These are phyloP conservation scores for Neodon shergylaensis DNA, from an alignment of 2,113 vertebrate species.

Conservation along the genomic window DNA sequence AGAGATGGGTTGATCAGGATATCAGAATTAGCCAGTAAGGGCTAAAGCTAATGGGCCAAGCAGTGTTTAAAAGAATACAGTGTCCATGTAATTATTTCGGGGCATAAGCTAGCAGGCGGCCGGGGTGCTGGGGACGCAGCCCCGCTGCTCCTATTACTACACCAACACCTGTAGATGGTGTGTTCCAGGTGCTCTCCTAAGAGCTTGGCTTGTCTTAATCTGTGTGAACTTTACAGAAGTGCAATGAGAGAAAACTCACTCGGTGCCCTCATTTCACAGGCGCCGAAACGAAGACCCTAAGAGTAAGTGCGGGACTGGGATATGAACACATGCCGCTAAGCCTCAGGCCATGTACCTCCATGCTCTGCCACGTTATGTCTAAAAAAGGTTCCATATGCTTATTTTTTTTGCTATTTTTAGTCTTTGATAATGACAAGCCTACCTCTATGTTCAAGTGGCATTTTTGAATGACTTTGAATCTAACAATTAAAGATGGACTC, in stretches of 20 bases:
- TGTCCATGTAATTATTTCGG: too few species aligned
- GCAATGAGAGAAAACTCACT: background rate
- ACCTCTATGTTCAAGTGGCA: background rate
- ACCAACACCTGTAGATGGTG: background rate
- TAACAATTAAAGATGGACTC: background rate
- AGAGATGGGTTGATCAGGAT: too few species aligned
- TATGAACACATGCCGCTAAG: background rate
- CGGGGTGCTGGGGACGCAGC: too few species aligned
- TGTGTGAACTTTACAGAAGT: background rate
- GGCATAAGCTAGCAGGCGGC: too few species aligned
- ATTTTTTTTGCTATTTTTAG: background rate
- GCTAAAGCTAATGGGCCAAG: too few species aligned
- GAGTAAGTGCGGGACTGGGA: background rate
- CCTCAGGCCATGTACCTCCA: background rate
- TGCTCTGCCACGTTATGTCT: background rate
- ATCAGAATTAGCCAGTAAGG: too few species aligned
- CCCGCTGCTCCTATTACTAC: too few species aligned
- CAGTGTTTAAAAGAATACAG: too few species aligned
- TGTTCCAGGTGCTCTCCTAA: background rate
- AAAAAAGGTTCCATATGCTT: background rate
- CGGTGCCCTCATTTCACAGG: background rate
- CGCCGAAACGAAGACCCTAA: background rate
- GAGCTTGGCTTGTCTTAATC: background rate
- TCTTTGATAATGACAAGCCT: background rate
- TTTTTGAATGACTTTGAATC: slow-evolving; percentile 6